Evolutionary conservation across 2,797 vertebrate genomes (phyloP).

Genomic region (Holocentrus rufus): DNA sequence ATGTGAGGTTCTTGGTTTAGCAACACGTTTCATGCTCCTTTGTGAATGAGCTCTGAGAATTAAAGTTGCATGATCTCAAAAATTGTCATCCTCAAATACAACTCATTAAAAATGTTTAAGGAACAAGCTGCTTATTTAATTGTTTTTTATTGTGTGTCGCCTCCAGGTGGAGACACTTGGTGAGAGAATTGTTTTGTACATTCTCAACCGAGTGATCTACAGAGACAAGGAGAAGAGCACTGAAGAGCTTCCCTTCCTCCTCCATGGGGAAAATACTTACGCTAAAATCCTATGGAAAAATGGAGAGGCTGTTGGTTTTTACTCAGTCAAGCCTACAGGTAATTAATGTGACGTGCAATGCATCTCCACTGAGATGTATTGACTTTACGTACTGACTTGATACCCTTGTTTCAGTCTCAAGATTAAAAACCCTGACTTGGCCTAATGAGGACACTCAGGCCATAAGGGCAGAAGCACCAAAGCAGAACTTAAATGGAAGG

Average conservation of each 20-base stretch:
- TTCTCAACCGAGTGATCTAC: constrained; percentile 91
- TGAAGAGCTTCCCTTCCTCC: constrained; percentile 87
- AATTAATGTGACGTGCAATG: constrained; percentile 35
- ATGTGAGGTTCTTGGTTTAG: too few species aligned
- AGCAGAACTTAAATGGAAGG: too few species aligned
- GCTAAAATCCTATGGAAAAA: constrained; percentile 91
- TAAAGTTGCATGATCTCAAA: not conserved
- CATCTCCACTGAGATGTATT: too few species aligned
- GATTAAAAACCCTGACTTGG: too few species aligned
- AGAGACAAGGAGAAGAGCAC: constrained; percentile 86
- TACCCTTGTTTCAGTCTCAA: too few species aligned
- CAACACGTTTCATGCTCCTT: too few species aligned
- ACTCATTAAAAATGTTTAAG: not conserved
- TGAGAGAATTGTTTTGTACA: constrained; percentile 90
- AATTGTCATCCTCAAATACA: not conserved
- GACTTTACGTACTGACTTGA: too few species aligned
- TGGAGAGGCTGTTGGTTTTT: constrained; percentile 92
- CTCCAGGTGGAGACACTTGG: constrained; percentile 85
- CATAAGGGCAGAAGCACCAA: too few species aligned
- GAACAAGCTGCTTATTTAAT: not conserved
- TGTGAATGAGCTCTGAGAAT: too few species aligned
- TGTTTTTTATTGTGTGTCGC: constrained; percentile 18
- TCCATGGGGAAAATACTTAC: constrained; percentile 84
- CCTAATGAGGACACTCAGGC: too few species aligned
- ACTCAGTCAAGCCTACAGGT: constrained; percentile 91